Percentiles rank a stretch among this genome's conserved stretches.
phyloP scores from a whole-genome alignment of 1,140 invertebrate species.

The Leptinotarsa texana region DNA sequence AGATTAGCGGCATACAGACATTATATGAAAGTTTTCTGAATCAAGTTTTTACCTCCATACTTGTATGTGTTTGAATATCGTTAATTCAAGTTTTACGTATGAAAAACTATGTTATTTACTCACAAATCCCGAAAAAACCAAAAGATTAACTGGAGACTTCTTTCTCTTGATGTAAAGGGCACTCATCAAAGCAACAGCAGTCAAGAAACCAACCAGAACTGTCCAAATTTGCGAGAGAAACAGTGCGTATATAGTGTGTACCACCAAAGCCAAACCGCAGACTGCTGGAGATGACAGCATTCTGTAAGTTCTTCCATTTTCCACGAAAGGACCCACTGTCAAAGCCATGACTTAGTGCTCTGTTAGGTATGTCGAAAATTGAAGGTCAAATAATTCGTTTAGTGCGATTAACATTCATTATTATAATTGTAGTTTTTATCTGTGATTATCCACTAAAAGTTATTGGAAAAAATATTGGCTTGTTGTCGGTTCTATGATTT shows the following conservation, averaged over 20 bases:
- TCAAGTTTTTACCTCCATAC: no score
- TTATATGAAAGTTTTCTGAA: no score
- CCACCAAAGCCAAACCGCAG: background rate
- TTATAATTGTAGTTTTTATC: no score
- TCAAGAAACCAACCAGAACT: background rate
- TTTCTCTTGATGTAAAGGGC: background rate
- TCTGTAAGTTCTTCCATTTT: background rate
- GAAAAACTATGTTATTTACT: slow-evolving; percentile 54
- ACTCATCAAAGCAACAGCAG: background rate
- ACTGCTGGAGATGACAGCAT: background rate
- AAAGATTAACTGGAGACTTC: background rate
- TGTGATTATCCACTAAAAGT: no score
- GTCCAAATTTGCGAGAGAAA: background rate
- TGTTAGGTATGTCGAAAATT: no score
- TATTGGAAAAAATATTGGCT: no score
- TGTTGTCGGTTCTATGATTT: no score
- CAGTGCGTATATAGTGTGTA: background rate
- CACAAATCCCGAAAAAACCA: slow-evolving; percentile 54
- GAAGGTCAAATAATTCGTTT: no score
- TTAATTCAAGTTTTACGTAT: no score
- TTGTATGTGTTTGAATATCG: no score
- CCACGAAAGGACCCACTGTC: background rate
- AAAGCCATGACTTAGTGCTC: background rate
- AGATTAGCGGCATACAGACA: no score
- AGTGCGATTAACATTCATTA: no score